A percentile compares a stretch with the other conserved stretches of the same genome.
phyloP scores from a whole-genome alignment of 2,888 invertebrate species.

The Penaeus monodon region DNA sequence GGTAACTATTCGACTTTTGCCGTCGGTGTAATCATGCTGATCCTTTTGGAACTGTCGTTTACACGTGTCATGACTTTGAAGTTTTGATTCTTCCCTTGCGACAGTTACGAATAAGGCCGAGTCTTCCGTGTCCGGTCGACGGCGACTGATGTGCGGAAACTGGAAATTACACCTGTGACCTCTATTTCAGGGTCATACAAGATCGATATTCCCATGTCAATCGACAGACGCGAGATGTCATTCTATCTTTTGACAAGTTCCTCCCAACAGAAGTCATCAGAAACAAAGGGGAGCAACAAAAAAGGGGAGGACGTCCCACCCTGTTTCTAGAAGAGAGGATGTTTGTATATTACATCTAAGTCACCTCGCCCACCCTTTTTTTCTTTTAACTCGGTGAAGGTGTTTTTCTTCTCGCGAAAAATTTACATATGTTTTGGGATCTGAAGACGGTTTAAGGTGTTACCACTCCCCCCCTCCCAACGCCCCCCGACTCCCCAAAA shows the following conservation, averaged over 20 bases:
- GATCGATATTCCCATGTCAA: neutral
- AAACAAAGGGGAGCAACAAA: neutral
- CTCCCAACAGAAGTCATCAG: slow-evolving; percentile 16
- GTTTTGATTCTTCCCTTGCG: slow-evolving; percentile 10
- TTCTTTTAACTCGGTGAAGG: no score
- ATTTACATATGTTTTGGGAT: no score
- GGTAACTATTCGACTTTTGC: slow-evolving; percentile 12
- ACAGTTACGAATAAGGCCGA: neutral
- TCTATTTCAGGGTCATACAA: neutral
- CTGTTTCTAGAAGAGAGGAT: neutral
- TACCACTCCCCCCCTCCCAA: no score
- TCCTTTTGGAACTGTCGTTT: slow-evolving; percentile 21
- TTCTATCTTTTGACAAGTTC: slow-evolving; percentile 9
- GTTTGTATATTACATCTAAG: neutral
- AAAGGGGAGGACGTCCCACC: no score
- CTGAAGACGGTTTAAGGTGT: no score
- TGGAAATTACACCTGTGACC: neutral
- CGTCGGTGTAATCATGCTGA: slow-evolving; percentile 11
- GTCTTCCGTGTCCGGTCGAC: neutral
- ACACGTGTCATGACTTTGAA: slow-evolving; percentile 17
- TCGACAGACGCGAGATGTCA: neutral
- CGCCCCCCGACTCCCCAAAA: no score
- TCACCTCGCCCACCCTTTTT: no score
- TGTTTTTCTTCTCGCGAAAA: no score
- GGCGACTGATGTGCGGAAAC: neutral